phyloP scores from a whole-genome alignment of 2,888 invertebrate species.

The Heliconius hortense region DNA sequence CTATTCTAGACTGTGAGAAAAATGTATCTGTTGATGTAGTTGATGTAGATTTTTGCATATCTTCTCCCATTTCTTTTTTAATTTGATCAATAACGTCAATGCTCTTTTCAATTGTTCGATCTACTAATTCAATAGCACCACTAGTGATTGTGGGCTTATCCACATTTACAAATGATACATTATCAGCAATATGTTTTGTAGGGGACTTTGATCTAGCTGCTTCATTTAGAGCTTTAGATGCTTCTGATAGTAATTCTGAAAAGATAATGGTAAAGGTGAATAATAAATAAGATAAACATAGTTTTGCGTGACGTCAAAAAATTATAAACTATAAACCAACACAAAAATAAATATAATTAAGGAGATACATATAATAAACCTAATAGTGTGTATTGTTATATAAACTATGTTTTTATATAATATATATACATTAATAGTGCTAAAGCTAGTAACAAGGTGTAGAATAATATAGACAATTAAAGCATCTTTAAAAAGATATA shows the following conservation, averaged over 20 bases:
- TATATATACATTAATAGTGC: conserved; percentile 1
- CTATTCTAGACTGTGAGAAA: conserved; percentile 68
- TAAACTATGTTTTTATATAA: conserved; percentile 1
- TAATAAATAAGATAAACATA: conserved; percentile 41
- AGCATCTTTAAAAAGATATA: conserved; percentile 23
- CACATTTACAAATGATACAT: conserved; percentile 74
- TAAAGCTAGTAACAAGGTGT: conserved; percentile 10
- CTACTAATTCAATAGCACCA: conserved; percentile 80
- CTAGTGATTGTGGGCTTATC: conserved; percentile 79
- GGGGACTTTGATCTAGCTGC: conserved; percentile 75
- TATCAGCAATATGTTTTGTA: conserved; percentile 73
- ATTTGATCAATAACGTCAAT: conserved; percentile 72
- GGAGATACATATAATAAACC: conserved; percentile 2
- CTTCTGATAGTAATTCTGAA: conserved; percentile 71
- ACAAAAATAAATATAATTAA: neutral
- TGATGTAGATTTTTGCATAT: conserved; percentile 64
- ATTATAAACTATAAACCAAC: neutral
- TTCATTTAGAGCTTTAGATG: conserved; percentile 65
- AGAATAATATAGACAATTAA: conserved; percentile 24
- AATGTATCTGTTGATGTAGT: conserved; percentile 68
- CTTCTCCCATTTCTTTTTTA: conserved; percentile 74
- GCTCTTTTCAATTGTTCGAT: conserved; percentile 75
- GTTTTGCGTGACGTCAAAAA: neutral
- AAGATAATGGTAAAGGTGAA: conserved; percentile 43
- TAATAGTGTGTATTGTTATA: neutral